Conservation (phyloP, 2,797 vertebrate species). For the Thripadectes ignobilis region DNA sequence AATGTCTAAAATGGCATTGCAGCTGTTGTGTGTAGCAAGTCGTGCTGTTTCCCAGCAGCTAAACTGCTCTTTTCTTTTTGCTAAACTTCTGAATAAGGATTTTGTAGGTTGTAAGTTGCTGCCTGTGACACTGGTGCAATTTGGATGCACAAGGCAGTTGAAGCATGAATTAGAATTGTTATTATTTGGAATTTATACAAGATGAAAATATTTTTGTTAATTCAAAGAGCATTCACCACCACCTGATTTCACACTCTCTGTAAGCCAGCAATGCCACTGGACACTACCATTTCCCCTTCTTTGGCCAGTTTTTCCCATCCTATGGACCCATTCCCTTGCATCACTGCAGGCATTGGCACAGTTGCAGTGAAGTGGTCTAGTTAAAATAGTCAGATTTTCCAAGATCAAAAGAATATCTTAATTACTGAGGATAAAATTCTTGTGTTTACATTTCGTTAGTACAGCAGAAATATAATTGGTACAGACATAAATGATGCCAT, state of each 20-base stretch:
- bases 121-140: background rate
- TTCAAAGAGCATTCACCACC: background rate
- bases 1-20: background rate
- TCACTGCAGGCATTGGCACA: background rate
- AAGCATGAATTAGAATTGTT: background rate
- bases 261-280: background rate
- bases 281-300: background rate
- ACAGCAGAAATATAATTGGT: background rate
- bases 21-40: background rate
- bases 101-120: background rate
- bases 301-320: background rate
- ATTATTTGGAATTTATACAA: background rate
- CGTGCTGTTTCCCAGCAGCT: background rate
- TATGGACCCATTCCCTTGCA: background rate
- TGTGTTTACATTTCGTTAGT: background rate
- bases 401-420: background rate
- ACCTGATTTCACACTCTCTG: background rate
- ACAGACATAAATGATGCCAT: background rate
- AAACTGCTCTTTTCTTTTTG: background rate
- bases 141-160: background rate
- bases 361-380: background rate
- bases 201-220: background rate
- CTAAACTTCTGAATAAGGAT: background rate
- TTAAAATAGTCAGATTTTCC: background rate
- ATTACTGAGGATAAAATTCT: background rate